Percentiles rank a stretch among this genome's conserved stretches.
Conservation (phyloP, 2,888 invertebrate species). For the Eurois occulta region DNA sequence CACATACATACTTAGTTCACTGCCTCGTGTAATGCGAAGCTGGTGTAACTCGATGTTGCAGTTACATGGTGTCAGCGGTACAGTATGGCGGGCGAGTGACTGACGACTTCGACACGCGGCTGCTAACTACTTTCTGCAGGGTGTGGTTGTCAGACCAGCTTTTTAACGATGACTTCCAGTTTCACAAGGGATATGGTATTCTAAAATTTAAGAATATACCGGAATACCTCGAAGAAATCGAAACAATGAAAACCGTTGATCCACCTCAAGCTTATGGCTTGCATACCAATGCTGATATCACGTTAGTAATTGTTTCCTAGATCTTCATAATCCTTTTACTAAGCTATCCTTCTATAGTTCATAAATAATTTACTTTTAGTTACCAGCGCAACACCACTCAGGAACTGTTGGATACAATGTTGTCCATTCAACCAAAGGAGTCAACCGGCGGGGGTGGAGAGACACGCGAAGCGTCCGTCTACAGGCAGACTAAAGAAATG, state of each 20-base stretch:
- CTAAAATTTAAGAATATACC: constrained; percentile 92
- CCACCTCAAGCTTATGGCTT: constrained; percentile 97
- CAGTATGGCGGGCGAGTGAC: constrained; percentile 98
- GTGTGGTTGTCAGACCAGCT: constrained; percentile 95
- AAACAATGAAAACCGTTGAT: constrained; percentile 93
- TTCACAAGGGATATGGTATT: constrained; percentile 95
- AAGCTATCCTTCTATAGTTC: background rate
- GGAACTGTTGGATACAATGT: constrained; percentile 93
- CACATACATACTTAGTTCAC: background rate
- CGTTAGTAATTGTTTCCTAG: constrained; percentile 87
- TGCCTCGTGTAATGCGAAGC: background rate
- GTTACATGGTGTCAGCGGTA: constrained; percentile 97
- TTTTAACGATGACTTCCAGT: constrained; percentile 93
- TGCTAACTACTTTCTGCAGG: constrained; percentile 94
- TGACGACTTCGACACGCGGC: constrained; percentile 96
- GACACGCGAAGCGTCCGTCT: constrained; percentile 94
- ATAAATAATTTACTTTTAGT: constrained; percentile 77
- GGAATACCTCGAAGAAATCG: constrained; percentile 94
- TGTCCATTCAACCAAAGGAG: constrained; percentile 97
- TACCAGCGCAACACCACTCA: constrained; percentile 95
- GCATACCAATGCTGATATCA: constrained; percentile 97
- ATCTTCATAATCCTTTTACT: background rate
- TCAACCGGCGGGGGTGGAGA: constrained; percentile 94
- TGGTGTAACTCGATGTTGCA: constrained; percentile 69
- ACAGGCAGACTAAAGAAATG: constrained; percentile 94